Evolutionary conservation across 2,797 vertebrate genomes (phyloP).

Genomic region (Setipinna tenuifilis): DNA sequence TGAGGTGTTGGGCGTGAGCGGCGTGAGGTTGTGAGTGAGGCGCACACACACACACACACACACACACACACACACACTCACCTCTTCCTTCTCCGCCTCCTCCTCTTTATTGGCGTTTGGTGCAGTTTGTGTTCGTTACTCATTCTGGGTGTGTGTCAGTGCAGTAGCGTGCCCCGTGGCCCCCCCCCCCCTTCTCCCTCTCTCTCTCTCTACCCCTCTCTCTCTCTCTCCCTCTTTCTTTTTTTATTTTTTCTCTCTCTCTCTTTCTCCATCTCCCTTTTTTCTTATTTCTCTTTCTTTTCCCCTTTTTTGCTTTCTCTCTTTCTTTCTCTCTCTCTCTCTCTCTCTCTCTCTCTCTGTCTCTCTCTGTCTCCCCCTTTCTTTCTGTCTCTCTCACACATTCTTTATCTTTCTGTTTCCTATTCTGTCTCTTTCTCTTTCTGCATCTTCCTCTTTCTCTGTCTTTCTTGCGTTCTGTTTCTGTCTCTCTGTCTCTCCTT

Average conservation of each 20-base stretch:
- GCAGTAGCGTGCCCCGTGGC: slow-evolving; percentile 69
- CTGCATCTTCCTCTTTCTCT: no score
- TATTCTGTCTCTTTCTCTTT: no score
- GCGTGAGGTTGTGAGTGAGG: neutral
- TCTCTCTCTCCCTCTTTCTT: slow-evolving; percentile 19
- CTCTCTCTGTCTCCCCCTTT: no score
- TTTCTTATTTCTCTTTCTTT: slow-evolving; percentile 22
- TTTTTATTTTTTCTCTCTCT: slow-evolving; percentile 46
- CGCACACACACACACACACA: no score
- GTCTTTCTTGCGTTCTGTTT: no score
- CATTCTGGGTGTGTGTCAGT: slow-evolving; percentile 76
- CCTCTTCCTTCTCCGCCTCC: slow-evolving; percentile 24
- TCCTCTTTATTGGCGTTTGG: slow-evolving; percentile 55
- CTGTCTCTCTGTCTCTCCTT: no score
- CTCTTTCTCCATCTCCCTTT: slow-evolving; percentile 29
- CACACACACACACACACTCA: no score
- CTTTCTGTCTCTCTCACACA: no score
- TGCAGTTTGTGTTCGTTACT: slow-evolving; percentile 70
- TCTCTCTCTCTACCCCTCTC: neutral
- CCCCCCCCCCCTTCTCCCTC: slow-evolving; percentile 32
- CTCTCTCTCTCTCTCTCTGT: no score
- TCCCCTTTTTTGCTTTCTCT: no score
- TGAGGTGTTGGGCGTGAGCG: neutral
- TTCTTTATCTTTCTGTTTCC: no score
- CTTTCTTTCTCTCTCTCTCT: no score